These are phyloP conservation scores for Drosophila tani DNA, from an alignment of 1,140 invertebrate species.

Conservation along the genomic window DNA sequence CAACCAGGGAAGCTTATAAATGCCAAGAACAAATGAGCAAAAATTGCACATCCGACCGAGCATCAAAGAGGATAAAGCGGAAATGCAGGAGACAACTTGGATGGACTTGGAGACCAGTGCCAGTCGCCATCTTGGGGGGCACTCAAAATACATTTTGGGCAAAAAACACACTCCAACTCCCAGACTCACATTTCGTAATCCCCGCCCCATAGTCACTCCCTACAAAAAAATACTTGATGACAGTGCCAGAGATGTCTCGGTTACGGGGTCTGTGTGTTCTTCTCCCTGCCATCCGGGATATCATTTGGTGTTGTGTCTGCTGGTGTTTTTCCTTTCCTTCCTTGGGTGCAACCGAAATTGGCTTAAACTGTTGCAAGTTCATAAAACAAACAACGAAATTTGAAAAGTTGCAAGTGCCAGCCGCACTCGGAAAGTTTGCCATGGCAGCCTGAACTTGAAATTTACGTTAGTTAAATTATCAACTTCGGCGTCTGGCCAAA, in stretches of 20 bases:
- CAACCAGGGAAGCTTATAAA: slow-evolving; percentile 34
- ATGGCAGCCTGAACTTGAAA: slow-evolving; percentile 64
- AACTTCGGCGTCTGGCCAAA: slow-evolving; percentile 53
- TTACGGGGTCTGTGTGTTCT: slow-evolving; percentile 31
- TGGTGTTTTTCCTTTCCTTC: slow-evolving; percentile 2
- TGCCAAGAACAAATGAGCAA: slow-evolving; percentile 64
- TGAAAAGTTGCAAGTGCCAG: slow-evolving; percentile 68
- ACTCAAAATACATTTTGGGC: slow-evolving; percentile 50
- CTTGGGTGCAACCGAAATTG: slow-evolving; percentile 54
- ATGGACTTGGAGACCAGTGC: slow-evolving; percentile 33
- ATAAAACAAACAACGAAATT: slow-evolving; percentile 72
- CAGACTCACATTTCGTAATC: slow-evolving; percentile 12
- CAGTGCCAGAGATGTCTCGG: slow-evolving; percentile 31
- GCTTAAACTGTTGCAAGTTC: slow-evolving; percentile 70
- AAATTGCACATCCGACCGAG: slow-evolving; percentile 58
- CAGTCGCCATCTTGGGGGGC: slow-evolving; percentile 55
- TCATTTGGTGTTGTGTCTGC: slow-evolving; percentile 33
- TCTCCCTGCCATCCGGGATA: slow-evolving; percentile 21
- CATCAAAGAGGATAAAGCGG: slow-evolving; percentile 44
- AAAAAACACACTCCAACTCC: slow-evolving; percentile 33
- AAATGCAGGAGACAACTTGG: slow-evolving; percentile 51
- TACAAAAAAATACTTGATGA: slow-evolving; percentile 44
- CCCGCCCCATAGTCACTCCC: slow-evolving; percentile 20
- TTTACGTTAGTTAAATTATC: slow-evolving; percentile 73
- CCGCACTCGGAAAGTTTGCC: slow-evolving; percentile 47